A percentile compares a stretch with the other conserved stretches of the same genome.
These are phyloP conservation scores for Trematomus loennbergii DNA, from an alignment of 2,113 vertebrate species.

Conservation along the genomic window DNA sequence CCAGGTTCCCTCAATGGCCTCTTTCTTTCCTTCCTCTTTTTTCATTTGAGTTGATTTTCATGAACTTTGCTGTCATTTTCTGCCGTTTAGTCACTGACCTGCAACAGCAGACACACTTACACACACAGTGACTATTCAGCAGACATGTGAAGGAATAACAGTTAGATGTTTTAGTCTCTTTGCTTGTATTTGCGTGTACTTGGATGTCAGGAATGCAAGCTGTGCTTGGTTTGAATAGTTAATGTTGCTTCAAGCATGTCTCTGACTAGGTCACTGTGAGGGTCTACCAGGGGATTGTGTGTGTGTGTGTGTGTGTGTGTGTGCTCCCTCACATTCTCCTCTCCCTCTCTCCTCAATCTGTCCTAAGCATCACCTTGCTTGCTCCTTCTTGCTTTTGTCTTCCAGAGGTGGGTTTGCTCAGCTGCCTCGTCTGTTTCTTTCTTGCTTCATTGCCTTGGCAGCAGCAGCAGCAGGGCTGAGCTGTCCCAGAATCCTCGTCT, in stretches of 20 bases:
- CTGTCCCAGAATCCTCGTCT: constrained; percentile 56
- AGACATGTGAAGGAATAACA: constrained; percentile 81
- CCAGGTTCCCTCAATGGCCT: constrained; percentile 47
- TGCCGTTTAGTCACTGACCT: constrained; percentile 29
- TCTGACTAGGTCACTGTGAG: constrained; percentile 29
- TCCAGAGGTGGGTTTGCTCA: constrained; percentile 51
- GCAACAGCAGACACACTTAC: background rate
- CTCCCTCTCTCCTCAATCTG: constrained; percentile 8
- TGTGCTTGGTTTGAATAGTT: constrained; percentile 47
- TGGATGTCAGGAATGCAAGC: constrained; percentile 41
- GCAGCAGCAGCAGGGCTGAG: constrained; percentile 34
- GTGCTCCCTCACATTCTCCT: background rate
- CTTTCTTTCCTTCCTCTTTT: constrained; percentile 43
- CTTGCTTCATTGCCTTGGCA: constrained; percentile 49
- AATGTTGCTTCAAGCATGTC: constrained; percentile 19
- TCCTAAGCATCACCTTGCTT: constrained; percentile 17
- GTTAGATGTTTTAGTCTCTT: constrained; percentile 80
- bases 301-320: constrained; percentile 9
- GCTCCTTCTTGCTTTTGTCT: constrained; percentile 30
- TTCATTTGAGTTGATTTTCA: constrained; percentile 47
- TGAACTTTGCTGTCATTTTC: constrained; percentile 49
- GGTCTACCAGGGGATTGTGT: constrained; percentile 12
- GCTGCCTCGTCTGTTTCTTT: constrained; percentile 52
- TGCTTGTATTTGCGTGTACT: constrained; percentile 35
- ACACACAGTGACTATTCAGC: constrained; percentile 24